phyloP scores from a whole-genome alignment of 2,888 invertebrate species.

The Hecatera dysodea region DNA sequence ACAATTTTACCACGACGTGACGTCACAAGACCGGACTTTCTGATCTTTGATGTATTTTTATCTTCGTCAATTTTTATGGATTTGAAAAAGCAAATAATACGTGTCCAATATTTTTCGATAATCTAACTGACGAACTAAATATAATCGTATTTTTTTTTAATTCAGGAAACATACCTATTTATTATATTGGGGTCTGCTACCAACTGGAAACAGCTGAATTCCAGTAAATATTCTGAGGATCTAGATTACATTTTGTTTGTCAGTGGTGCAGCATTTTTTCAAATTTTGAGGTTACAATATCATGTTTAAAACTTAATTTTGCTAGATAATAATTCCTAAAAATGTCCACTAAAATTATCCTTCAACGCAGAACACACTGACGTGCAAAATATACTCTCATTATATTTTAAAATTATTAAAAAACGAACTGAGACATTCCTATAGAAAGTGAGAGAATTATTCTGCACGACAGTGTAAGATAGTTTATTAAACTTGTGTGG shows the following conservation, averaged over 20 bases:
- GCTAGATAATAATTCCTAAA: slow-evolving; percentile 3
- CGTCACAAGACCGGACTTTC: no score
- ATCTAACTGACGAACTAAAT: no score
- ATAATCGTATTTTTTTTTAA: no score
- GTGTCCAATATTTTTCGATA: no score
- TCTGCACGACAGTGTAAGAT: slow-evolving; percentile 36
- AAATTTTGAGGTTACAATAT: neutral
- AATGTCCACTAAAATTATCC: slow-evolving; percentile 9
- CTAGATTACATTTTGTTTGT: neutral
- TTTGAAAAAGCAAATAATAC: no score
- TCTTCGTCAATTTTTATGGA: no score
- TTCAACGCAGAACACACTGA: slow-evolving; percentile 4
- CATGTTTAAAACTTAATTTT: slow-evolving; percentile 28
- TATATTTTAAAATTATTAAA: slow-evolving; percentile 45
- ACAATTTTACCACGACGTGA: no score
- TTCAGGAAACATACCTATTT: no score
- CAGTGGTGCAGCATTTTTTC: slow-evolving; percentile 30
- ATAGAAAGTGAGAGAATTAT: slow-evolving; percentile 33
- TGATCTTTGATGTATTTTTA: no score
- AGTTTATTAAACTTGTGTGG: slow-evolving; percentile 10
- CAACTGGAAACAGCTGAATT: no score
- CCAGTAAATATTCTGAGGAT: no score
- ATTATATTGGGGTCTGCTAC: no score
- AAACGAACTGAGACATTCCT: slow-evolving; percentile 63
- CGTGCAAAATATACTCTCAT: slow-evolving; percentile 33